phyloP scores from a whole-genome alignment of 2,797 vertebrate species.

The Lithobates sylvaticus region DNA sequence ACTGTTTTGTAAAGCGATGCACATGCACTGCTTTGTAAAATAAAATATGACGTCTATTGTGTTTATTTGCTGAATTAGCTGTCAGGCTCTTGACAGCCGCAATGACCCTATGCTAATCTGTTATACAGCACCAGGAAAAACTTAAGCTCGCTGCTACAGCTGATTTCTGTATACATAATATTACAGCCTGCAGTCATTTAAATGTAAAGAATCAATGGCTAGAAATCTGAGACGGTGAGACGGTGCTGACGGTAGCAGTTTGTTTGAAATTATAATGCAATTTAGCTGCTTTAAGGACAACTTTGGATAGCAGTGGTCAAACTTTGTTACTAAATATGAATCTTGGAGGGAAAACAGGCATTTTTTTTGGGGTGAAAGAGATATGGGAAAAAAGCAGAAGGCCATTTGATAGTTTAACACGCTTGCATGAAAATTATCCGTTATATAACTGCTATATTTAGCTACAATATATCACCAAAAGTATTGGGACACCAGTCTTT shows the following conservation, averaged over 20 bases:
- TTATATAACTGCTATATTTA: too few species aligned
- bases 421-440: too few species aligned
- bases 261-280: slow-evolving; percentile 37
- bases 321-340: slow-evolving; percentile 22
- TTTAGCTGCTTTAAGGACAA: slow-evolving; percentile 12
- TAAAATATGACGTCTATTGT: slow-evolving; percentile 46
- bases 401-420: not conserved
- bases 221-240: slow-evolving; percentile 7
- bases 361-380: not conserved
- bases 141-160: slow-evolving; percentile 35
- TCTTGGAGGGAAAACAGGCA: not conserved
- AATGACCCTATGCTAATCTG: slow-evolving; percentile 52
- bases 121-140: slow-evolving; percentile 39
- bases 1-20: slow-evolving; percentile 15
- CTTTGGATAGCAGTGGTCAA: slow-evolving; percentile 6
- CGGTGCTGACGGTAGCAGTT: slow-evolving; percentile 25
- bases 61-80: slow-evolving; percentile 53
- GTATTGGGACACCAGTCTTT: too few species aligned
- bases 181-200: slow-evolving; percentile 47
- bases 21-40: slow-evolving; percentile 24
- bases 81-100: slow-evolving; percentile 46
- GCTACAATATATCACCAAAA: too few species aligned
- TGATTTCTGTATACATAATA: slow-evolving; percentile 55
- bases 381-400: not conserved
- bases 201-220: slow-evolving; percentile 43